Evolutionary conservation across 1,140 invertebrate genomes (phyloP), one percentile per base, ranked within the genome.

Genomic region (Zeugodacus cucurbitae): DNA sequence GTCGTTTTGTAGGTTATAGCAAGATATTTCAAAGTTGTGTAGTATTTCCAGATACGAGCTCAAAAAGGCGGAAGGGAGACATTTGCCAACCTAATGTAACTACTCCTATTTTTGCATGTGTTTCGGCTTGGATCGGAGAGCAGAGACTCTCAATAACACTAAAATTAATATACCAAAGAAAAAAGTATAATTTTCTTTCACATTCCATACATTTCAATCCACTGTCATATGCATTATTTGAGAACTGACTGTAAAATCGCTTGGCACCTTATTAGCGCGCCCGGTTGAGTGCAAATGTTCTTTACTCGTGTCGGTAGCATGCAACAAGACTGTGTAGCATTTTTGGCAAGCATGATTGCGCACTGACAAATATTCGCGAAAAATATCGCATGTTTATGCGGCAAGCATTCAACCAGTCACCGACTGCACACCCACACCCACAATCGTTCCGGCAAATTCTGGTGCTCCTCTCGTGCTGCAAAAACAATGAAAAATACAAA

Each of bases 401-500:
- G 29, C 11, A 29, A 20, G 22, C 20, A 59, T 86, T 17, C 54
- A 86, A n/a, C 54, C 48, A 86, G 41, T 34, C 26, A 48, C n/a
- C 2, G 74, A 34, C 64, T n/a, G 64, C 29, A 7, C 32, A 32
- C 48, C 20, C 48, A 70, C 64, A 70, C 6, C 5, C 58, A 7
- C 2, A 62, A 26, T 62, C 10, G 22, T 62, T 22, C 58, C 58
- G 26, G 22, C 10, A 26, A 26, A 62, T 62, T 22, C 58, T 62
- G 26, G 5, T 10, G 20, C 87, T 54, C 3, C 48, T 3, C 48
- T 4, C n/a, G 34, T 29, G 29, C 0, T 67, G 41, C n/a, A 67
- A 87, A 87, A 91, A 92, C 91, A 92, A 92, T 92, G 90, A 92
- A 92, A 92, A 92, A 92, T 92, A 91, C 91, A 82, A 82, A 92